Evolutionary conservation across 2,797 vertebrate species (phyloP).

Genomic region (Scomberomorus guttatus): DNA sequence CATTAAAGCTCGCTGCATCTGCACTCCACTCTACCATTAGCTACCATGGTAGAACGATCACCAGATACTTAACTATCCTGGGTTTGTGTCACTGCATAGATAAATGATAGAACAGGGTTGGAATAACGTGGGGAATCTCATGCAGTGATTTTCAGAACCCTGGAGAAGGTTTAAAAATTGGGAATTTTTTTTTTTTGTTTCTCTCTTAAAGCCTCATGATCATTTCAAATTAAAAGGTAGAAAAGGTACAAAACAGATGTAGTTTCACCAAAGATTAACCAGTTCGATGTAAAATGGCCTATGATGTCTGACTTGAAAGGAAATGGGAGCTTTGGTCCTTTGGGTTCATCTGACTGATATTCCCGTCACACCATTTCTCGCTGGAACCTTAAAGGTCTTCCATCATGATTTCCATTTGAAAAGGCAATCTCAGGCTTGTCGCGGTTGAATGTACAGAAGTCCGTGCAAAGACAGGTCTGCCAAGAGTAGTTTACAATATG

Average conservation of each 20-base stretch:
- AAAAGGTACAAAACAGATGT: not conserved
- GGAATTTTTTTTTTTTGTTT: not conserved
- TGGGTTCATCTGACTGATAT: conserved; percentile 29
- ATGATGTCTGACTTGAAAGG: not conserved
- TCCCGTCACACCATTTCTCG: conserved; percentile 7
- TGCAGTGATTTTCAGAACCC: not conserved
- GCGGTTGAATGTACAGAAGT: conserved; percentile 33
- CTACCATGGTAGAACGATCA: conserved; percentile 34
- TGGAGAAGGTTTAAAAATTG: not conserved
- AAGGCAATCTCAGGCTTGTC: conserved; percentile 47
- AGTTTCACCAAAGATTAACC: not conserved
- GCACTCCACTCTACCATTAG: conserved; percentile 59
- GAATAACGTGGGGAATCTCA: not conserved
- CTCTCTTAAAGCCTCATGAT: not conserved
- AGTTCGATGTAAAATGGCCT: not conserved
- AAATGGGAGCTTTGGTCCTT: conserved; percentile 15
- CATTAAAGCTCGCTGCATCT: conserved; percentile 70
- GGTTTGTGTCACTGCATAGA: conserved; percentile 21
- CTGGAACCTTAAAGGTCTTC: conserved; percentile 37
- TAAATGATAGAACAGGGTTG: conserved; percentile 13
- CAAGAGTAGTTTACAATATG: conserved; percentile 9
- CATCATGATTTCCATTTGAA: conserved; percentile 59
- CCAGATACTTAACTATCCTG: conserved; percentile 38
- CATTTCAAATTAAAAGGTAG: not conserved
- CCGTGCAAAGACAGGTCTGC: conserved; percentile 26